Conservation (phyloP, 1,140 invertebrate species). For the Drosophila ogumai region DNA sequence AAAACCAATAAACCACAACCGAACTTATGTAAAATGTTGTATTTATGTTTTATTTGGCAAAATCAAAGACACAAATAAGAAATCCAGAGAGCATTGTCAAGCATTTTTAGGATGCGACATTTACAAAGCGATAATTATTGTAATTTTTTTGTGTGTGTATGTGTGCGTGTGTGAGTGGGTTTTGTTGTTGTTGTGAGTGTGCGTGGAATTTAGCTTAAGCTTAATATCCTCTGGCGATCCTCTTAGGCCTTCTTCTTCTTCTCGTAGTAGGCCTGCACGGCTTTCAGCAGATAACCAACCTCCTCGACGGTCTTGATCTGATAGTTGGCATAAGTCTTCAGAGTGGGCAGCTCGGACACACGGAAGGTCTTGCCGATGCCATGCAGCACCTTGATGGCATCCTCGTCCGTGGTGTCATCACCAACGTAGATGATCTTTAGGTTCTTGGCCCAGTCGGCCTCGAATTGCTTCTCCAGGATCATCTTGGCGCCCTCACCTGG, state of each 20-base stretch:
- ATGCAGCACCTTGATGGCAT: conserved; percentile 94
- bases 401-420: conserved; percentile 95
- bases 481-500: conserved; percentile 93
- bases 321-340: conserved; percentile 93
- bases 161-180: conserved; percentile 15
- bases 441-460: conserved; percentile 95
- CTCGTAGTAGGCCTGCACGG: conserved; percentile 88
- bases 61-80: conserved; percentile 50
- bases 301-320: conserved; percentile 94
- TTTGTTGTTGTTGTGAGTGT: conserved; percentile 40
- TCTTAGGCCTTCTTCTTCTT: conserved; percentile 82
- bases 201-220: conserved; percentile 79
- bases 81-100: conserved; percentile 21
- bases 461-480: conserved; percentile 94
- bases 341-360: conserved; percentile 92
- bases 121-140: conserved; percentile 33
- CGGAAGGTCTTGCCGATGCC: conserved; percentile 96
- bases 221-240: conserved; percentile 46
- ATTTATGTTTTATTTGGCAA: conserved; percentile 58
- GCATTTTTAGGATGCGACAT: conserved; percentile 9
- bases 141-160: conserved; percentile 33
- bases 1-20: neutral
- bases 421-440: conserved; percentile 95
- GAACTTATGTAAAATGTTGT: conserved; percentile 25
- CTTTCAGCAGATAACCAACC: conserved; percentile 94